Evolutionary conservation across 2,797 vertebrate species (phyloP).

Genomic region (Silurus aristotelis): DNA sequence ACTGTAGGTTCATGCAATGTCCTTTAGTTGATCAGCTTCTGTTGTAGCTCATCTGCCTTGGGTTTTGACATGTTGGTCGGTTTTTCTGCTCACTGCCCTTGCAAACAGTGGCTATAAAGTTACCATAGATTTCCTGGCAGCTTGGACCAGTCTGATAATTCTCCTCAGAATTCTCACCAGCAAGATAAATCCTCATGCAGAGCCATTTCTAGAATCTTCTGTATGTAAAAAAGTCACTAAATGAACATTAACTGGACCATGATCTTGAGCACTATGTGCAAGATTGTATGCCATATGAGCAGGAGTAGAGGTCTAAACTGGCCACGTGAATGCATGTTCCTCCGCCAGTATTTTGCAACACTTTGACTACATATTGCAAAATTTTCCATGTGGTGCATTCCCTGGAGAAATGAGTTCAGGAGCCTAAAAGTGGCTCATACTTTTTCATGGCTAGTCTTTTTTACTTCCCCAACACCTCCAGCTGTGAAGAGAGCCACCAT

Average conservation of each 20-base stretch:
- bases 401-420: conserved; percentile 7
- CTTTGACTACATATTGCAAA: background rate
- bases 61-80: background rate
- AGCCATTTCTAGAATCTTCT: too few species aligned
- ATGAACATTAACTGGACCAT: background rate
- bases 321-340: background rate
- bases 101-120: background rate
- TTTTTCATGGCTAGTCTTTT: conserved; percentile 42
- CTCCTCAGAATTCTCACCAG: background rate
- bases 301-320: background rate
- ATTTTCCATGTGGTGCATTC: conserved; percentile 1
- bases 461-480: conserved; percentile 60
- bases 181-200: too few species aligned
- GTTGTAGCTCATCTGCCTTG: background rate
- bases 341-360: background rate
- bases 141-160: background rate
- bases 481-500: conserved; percentile 57
- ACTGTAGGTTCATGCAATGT: background rate
- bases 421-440: conserved; percentile 39
- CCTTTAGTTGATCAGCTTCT: too few species aligned
- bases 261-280: background rate
- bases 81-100: background rate
- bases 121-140: background rate
- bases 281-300: background rate
- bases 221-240: background rate